These are phyloP conservation scores for Fratercula arctica DNA, from an alignment of 2,797 vertebrate species.

Conservation along the genomic window DNA sequence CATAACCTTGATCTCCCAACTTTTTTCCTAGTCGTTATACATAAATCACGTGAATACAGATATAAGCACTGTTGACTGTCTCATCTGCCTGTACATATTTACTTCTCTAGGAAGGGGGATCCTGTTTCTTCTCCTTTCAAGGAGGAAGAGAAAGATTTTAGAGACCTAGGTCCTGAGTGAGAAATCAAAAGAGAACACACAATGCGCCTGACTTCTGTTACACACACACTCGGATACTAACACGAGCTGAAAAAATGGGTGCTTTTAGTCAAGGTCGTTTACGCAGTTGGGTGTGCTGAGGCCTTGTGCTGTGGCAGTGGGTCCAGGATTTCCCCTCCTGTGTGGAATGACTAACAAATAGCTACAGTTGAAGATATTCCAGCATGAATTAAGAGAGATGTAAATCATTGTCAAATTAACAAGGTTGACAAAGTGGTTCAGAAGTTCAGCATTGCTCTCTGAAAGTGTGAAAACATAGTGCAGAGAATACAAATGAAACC, in stretches of 20 bases:
- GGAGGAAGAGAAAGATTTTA: neutral
- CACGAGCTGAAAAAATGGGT: neutral
- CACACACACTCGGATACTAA: neutral
- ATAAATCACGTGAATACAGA: neutral
- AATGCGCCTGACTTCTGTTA: neutral
- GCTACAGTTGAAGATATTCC: constrained; percentile 9
- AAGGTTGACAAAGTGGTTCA: constrained; percentile 43
- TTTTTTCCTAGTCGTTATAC: neutral
- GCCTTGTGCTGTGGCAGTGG: neutral
- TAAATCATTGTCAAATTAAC: constrained; percentile 60
- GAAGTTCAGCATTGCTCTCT: constrained; percentile 42
- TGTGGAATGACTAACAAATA: neutral
- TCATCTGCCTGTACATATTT: neutral
- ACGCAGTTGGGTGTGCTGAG: neutral
- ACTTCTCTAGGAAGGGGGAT: neutral
- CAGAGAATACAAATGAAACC: constrained; percentile 49
- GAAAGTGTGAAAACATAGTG: neutral
- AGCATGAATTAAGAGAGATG: constrained; percentile 35
- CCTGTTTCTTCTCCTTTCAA: neutral
- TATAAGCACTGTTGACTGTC: neutral
- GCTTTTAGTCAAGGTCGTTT: neutral
- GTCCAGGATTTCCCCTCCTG: neutral
- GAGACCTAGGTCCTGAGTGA: neutral
- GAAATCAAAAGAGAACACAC: neutral
- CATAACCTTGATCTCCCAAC: neutral